Conservation (phyloP, 1,140 invertebrate genomes). For the Sycophila sp. region DNA sequence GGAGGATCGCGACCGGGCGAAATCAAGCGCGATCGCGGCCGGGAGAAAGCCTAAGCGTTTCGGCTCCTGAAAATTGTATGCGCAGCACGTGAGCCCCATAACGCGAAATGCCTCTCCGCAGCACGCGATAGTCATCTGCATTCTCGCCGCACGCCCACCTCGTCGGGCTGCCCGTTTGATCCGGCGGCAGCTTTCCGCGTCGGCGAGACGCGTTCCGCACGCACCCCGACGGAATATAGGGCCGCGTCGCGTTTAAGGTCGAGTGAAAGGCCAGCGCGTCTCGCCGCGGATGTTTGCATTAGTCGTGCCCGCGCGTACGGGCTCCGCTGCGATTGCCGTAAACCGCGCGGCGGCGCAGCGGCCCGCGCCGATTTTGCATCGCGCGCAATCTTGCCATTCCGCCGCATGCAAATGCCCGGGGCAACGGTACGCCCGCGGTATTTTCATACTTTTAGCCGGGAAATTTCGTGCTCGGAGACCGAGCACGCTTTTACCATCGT, state of each 20-base stretch:
- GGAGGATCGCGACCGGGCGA: not conserved
- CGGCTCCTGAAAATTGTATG: not conserved
- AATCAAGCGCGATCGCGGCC: not conserved
- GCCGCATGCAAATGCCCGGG: not conserved
- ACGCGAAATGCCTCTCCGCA: not conserved
- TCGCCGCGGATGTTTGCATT: not conserved
- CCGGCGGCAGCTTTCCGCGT: not conserved
- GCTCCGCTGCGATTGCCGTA: not conserved
- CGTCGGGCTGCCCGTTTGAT: not conserved
- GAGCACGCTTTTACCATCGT: too few relatives aligned
- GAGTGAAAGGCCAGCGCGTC: not conserved
- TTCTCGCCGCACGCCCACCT: slow-evolving; percentile 49
- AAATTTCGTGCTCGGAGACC: too few relatives aligned
- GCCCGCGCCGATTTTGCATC: not conserved
- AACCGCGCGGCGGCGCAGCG: not conserved
- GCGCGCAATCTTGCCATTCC: not conserved
- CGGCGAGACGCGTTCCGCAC: not conserved
- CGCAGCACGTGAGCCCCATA: not conserved
- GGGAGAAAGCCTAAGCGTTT: not conserved
- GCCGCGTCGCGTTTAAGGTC: not conserved
- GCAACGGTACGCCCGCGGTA: not conserved
- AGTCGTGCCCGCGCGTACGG: not conserved
- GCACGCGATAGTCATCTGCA: slow-evolving; percentile 48
- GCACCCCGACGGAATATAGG: not conserved
- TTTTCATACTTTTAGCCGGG: not conserved